Conservation (phyloP, 2,797 vertebrate genomes). For the Aselliscus stoliczkanus region DNA sequence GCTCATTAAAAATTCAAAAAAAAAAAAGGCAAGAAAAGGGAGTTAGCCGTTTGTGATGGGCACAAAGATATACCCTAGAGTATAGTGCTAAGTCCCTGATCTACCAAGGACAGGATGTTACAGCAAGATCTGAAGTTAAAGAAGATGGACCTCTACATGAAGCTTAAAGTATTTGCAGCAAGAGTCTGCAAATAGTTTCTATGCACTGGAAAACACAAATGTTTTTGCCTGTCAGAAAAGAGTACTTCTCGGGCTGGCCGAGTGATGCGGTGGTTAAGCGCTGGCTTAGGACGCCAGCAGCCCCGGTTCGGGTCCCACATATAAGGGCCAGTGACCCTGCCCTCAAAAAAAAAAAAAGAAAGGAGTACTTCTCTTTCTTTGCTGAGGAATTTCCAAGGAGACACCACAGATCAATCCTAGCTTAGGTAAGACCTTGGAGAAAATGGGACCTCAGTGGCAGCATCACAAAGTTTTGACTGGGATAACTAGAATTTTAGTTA, state of each 20-base stretch:
- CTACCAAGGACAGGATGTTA: background rate
- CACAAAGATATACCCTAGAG: background rate
- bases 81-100: background rate
- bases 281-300: no score
- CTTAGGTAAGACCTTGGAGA: background rate
- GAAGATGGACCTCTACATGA: background rate
- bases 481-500: background rate
- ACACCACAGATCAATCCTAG: background rate
- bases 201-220: background rate
- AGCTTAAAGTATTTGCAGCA: background rate
- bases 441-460: background rate
- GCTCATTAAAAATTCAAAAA: background rate
- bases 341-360: no score
- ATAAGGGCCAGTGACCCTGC: no score
- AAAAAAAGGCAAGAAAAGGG: background rate
- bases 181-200: background rate
- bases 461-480: background rate
- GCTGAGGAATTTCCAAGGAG: background rate
- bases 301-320: no score
- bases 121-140: background rate
- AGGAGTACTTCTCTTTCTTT: background rate
- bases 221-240: background rate
- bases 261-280: no score
- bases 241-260: background rate
- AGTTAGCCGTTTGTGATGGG: background rate